Conservation (phyloP, 2,797 vertebrate species). For the Cyprinodon diabolis region DNA sequence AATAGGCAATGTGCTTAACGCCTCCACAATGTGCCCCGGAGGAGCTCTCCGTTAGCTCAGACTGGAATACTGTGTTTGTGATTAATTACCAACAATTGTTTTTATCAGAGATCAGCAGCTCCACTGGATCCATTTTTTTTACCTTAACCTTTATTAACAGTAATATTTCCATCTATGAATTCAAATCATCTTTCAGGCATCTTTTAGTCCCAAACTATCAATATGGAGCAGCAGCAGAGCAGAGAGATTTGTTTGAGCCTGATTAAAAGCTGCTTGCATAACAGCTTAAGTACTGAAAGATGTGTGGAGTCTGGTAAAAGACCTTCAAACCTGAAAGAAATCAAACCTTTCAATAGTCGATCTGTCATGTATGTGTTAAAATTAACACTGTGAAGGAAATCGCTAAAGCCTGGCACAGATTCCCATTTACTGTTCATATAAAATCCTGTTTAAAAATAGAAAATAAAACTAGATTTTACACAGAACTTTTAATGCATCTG, state of each 20-base stretch:
- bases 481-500: not conserved
- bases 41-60: constrained; percentile 37
- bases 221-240: constrained; percentile 24
- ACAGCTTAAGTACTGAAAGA: constrained; percentile 37
- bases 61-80: not conserved
- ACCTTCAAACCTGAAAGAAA: constrained; percentile 28
- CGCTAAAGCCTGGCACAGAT: not conserved
- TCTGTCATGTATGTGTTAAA: constrained; percentile 17
- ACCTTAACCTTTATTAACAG: not conserved
- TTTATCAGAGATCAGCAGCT: not conserved
- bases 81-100: constrained; percentile 7
- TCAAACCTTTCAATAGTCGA: constrained; percentile 20
- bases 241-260: constrained; percentile 33
- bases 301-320: constrained; percentile 48
- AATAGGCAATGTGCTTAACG: constrained; percentile 67
- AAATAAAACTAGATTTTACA: not conserved
- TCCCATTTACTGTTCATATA: constrained; percentile 5
- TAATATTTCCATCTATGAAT: constrained; percentile 9
- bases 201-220: constrained; percentile 9
- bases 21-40: constrained; percentile 43
- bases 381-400: constrained; percentile 6
- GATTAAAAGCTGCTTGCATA: constrained; percentile 53
- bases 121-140: not conserved
- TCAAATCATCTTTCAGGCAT: not conserved
- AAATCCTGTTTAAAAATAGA: constrained; percentile 4